Evolutionary conservation across 1,140 invertebrate genomes (phyloP).

Genomic region (Drosophila sp.): DNA sequence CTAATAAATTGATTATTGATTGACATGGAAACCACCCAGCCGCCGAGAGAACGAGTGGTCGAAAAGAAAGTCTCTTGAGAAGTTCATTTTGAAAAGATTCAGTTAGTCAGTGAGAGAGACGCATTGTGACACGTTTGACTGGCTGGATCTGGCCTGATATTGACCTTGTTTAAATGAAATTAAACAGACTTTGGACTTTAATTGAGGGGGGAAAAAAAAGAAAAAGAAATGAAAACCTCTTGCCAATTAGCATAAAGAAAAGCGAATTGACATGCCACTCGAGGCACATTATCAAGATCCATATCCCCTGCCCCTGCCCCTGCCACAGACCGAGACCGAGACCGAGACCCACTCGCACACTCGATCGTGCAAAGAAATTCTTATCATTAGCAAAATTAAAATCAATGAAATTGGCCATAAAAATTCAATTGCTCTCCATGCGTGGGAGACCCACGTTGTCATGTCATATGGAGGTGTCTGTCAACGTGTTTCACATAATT

Average conservation of each 20-base stretch:
- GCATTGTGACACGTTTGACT: constrained; percentile 67
- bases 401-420: constrained; percentile 81
- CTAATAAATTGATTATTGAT: constrained; percentile 58
- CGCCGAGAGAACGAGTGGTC: neutral
- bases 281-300: constrained; percentile 56
- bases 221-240: constrained; percentile 65
- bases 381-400: constrained; percentile 81
- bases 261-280: constrained; percentile 74
- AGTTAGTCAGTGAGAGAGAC: constrained; percentile 30
- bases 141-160: constrained; percentile 63
- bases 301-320: constrained; percentile 14
- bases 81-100: neutral
- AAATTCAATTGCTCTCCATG: constrained; percentile 71
- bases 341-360: neutral
- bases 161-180: constrained; percentile 74
- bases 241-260: constrained; percentile 56
- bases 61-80: constrained; percentile 56
- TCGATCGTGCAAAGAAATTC: constrained; percentile 70
- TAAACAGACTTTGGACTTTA: constrained; percentile 6
- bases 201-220: constrained; percentile 1
- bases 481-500: constrained; percentile 75
- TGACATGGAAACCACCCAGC: constrained; percentile 3
- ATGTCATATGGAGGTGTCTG: constrained; percentile 55
- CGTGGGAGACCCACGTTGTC: constrained; percentile 38
- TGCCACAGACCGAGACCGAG: neutral